Base-by-base conservation (phyloP, 2,888 invertebrate species). In the Pseudanteris insignis region DNA sequence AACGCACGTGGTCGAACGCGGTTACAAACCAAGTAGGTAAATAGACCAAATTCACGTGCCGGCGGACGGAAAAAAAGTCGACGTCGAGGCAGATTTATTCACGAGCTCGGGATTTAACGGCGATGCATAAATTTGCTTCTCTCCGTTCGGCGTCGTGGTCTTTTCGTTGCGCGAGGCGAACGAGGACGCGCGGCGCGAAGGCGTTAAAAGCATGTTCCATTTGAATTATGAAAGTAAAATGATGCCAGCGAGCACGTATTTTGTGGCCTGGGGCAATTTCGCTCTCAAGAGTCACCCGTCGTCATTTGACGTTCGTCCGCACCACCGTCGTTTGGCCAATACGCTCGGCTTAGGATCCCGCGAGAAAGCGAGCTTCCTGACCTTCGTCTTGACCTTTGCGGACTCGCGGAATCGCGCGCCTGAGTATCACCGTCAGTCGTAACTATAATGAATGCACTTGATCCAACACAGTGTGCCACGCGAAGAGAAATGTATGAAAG, bases 121-220 rank as follows among this genome's bases (percentile, higher is more conserved):
- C 6, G 40, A 36, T 37, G 28, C 53, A 43, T 40, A 32, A 51
- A 47, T 41, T 41, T 38, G 26, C 53, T 36, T 30, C 38, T 64
- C 40, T 48, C 40, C 36, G 26, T 33, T 47, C 60, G 44, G 21
- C 54, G 28, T 50, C 53, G 38, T 32, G n/a, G 6, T 18, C 18
- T 18, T 6, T 18, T 18, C 3, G 18, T 3, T 6, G 18, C 18
- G 18, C 18, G 18, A 59, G 40, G 46, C 59, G 63, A 72, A 70
- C 62, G 71, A 69, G 70, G 68, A 67, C 69, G 65, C 67, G 34
- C 30, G 50, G 57, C 30, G 50, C 53, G 50, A 55, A 63, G 65
- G 63, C 66, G 68, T 60, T 63, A 67, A 53, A 44, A 70, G 66
- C 69, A 60, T 67, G 71, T 74, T 65, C 70, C 72, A 68, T 72